Percentiles rank a stretch among this genome's conserved stretches.
Evolutionary conservation across 2,113 vertebrate species (phyloP).

Genomic region (Tor tambroides): DNA sequence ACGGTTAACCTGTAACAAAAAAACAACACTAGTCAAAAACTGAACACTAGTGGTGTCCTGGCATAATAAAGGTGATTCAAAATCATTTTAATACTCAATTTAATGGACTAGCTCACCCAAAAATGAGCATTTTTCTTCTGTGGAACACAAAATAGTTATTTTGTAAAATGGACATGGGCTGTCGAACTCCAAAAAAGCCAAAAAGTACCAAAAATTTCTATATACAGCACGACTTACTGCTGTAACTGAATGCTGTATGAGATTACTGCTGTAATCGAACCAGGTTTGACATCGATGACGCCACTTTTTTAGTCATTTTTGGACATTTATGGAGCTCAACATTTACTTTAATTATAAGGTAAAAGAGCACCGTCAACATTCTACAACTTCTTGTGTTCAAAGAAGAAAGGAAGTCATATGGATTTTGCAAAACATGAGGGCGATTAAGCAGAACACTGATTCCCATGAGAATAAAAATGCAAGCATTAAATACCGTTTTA

Average conservation of each 20-base stretch:
- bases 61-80: neutral
- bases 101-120: neutral
- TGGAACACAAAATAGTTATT: too few species aligned
- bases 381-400: neutral
- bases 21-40: conserved; percentile 21
- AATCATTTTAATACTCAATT: neutral
- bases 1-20: conserved; percentile 57
- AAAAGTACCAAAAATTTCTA: neutral
- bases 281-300: neutral
- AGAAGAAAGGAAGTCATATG: neutral
- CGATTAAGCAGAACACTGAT: neutral
- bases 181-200: neutral
- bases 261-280: too few species aligned
- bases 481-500: conserved; percentile 83
- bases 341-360: neutral
- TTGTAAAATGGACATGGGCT: too few species aligned
- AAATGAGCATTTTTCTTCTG: neutral
- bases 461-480: neutral
- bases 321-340: neutral
- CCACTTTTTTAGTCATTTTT: neutral
- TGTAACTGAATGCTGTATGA: too few species aligned
- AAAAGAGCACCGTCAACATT: neutral
- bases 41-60: neutral
- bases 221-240: neutral
- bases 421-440: neutral